Percentiles rank a stretch among this genome's conserved stretches.
phyloP scores from a whole-genome alignment of 2,797 vertebrate species.

The Galaxias olidus region DNA sequence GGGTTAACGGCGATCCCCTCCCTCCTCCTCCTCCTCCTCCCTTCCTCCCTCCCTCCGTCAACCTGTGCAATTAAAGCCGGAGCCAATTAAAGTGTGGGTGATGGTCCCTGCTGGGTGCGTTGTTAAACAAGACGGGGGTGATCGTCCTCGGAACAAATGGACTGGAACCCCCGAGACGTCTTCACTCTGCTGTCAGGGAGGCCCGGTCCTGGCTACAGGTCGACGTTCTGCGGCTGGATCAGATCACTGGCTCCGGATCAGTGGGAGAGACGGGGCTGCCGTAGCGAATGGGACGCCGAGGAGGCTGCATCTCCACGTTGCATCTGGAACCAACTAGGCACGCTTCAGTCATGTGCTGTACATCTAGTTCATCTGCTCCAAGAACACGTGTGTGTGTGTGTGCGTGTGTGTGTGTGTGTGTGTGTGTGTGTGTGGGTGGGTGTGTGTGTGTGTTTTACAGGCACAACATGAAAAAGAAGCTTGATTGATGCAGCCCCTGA shows the following conservation, averaged over 20 bases:
- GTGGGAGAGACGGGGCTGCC: too few species aligned
- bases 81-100: conserved; percentile 87
- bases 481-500: too few species aligned
- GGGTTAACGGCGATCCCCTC: neutral
- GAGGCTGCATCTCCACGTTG: too few species aligned
- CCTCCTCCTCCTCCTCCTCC: neutral
- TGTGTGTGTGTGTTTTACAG: neutral
- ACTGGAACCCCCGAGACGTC: conserved; percentile 80
- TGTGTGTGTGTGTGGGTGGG: conserved; percentile 12
- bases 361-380: too few species aligned
- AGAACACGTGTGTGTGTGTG: conserved; percentile 13
- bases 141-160: conserved; percentile 87
- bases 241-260: too few species aligned
- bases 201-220: conserved; percentile 49
- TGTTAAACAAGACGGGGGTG: conserved; percentile 92
- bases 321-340: too few species aligned
- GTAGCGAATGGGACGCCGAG: too few species aligned
- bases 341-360: too few species aligned
- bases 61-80: conserved; percentile 83
- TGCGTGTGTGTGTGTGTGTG: conserved; percentile 5
- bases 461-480: too few species aligned
- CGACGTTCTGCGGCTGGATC: too few species aligned
- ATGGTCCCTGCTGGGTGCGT: conserved; percentile 84
- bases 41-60: conserved; percentile 59
- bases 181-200: conserved; percentile 65